These are phyloP conservation scores for Cyprinodon diabolis DNA, from an alignment of 2,797 vertebrate genomes.

Conservation along the genomic window DNA sequence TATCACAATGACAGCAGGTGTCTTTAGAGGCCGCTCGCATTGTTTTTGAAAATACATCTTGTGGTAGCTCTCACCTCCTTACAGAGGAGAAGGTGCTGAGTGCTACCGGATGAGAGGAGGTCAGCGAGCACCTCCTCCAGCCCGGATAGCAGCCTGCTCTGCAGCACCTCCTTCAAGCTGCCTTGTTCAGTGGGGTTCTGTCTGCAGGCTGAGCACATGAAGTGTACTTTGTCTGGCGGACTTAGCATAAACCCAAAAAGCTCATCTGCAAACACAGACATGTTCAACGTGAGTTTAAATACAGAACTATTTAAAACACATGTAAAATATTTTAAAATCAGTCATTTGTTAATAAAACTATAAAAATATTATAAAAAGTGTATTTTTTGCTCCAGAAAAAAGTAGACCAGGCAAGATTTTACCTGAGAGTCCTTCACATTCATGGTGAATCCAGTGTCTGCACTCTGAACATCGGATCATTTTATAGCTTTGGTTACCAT, in stretches of 20 bases:
- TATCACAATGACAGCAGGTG: not conserved
- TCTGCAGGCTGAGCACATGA: conserved; percentile 85
- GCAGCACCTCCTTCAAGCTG: conserved; percentile 82
- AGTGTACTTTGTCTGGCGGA: conserved; percentile 77
- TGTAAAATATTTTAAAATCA: not conserved
- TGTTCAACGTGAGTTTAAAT: not conserved
- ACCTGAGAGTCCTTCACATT: conserved; percentile 91
- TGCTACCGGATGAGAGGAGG: conserved; percentile 72
- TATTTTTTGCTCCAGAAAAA: not conserved
- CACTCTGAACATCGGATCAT: conserved; percentile 90
- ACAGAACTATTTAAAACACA: fast-evolving
- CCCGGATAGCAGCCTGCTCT: conserved; percentile 73
- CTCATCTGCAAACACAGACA: conserved; percentile 80
- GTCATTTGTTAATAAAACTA: not conserved
- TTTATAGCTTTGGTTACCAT: conserved; percentile 79
- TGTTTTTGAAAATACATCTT: not conserved
- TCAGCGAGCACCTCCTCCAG: conserved; percentile 82
- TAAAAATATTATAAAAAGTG: not conserved
- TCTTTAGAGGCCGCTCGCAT: not conserved
- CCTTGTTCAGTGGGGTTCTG: conserved; percentile 50
- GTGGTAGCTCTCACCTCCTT: conserved; percentile 71
- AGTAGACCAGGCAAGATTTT: conserved; percentile 34
- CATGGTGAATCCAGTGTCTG: conserved; percentile 89
- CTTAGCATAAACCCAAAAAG: conserved; percentile 84
- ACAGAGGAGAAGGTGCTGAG: conserved; percentile 79